Evolutionary conservation across 2,797 vertebrate species (phyloP), one percentile per base, ranked within the genome.

Genomic region (Mus spretus): DNA sequence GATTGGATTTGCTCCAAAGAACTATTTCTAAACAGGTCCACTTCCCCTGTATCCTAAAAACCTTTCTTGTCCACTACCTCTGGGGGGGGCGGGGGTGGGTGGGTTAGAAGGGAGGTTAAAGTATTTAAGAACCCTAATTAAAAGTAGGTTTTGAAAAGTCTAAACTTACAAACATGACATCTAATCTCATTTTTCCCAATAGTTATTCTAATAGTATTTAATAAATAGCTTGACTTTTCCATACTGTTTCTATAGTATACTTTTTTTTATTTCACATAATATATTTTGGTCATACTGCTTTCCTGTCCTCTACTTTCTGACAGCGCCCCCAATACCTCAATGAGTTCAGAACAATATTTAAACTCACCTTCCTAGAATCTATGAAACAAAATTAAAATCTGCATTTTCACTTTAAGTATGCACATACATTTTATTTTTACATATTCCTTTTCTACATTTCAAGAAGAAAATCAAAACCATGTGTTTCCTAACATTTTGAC

Each of bases 401-500:
- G 3, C 84, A 84, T 78, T 96, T 96, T 24, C 88, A 94, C 78
- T 91, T 78, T 95, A 93, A 85, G 47, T 87, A 82, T 83, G 47
- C 44, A 14, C 67, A 92, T 83, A 79, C 80, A 92, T 80, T 91
- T 84, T 87, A 96, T 94, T 96, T 93, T 93, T 92, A 88, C 94
- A 78, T 89, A 93, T 67, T 80, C 24, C 59, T 96, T 81, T 91
- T 95, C 81, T 94, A 89, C 37, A 89, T 89, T 96, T 93, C 37
- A 94, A 97, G 53, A 94, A 81, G 84, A 97, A 97, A 97, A 97
- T 96, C 55, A 90, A 50, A 95, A 96, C 94, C 86, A 95, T 47
- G 12, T 96, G 9, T 96, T 96, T 96, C 83, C 84, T 72, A 95
- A 96, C 37, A 97, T 92, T 97, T 96, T 94, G 81, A 93, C 55